These are phyloP conservation scores for Vombatus ursinus DNA, from an alignment of 2,113 vertebrate species.

Conservation along the genomic window DNA sequence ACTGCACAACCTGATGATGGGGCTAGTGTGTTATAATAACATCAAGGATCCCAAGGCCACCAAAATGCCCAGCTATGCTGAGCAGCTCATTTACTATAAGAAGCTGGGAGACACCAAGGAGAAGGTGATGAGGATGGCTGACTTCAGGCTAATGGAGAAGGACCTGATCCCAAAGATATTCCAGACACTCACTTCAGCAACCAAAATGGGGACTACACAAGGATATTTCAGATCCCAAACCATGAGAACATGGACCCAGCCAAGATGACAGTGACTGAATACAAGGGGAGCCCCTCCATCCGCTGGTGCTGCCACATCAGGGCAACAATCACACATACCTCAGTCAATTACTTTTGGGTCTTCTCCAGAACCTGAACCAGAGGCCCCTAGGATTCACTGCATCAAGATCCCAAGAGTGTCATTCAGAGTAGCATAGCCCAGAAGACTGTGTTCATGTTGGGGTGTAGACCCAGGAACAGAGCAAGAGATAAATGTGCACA, in stretches of 20 bases:
- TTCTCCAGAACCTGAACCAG: conserved; percentile 83
- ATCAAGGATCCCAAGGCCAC: neutral
- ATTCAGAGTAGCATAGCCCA: neutral
- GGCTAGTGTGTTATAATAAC: neutral
- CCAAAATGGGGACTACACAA: conserved; percentile 85
- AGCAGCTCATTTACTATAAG: conserved; percentile 80
- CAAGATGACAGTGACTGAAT: conserved; percentile 94
- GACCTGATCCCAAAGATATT: conserved; percentile 96
- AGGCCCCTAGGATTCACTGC: conserved; percentile 4
- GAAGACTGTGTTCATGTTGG: neutral
- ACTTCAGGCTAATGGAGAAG: conserved; percentile 85
- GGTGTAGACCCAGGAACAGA: neutral
- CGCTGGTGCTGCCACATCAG: conserved; percentile 82
- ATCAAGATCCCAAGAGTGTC: neutral
- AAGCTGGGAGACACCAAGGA: conserved; percentile 93
- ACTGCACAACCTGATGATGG: neutral
- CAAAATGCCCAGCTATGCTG: too few relatives aligned
- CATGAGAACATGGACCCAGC: conserved; percentile 88
- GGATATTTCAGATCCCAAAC: conserved; percentile 90
- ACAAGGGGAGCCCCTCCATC: conserved; percentile 92
- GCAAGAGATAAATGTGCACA: conserved; percentile 29
- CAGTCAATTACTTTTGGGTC: conserved; percentile 94
- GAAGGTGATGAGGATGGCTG: conserved; percentile 74
- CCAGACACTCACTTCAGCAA: conserved; percentile 89
- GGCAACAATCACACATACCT: conserved; percentile 88